These are phyloP conservation scores for Tholera decimalis DNA, from an alignment of 2,888 invertebrate species.

Conservation along the genomic window DNA sequence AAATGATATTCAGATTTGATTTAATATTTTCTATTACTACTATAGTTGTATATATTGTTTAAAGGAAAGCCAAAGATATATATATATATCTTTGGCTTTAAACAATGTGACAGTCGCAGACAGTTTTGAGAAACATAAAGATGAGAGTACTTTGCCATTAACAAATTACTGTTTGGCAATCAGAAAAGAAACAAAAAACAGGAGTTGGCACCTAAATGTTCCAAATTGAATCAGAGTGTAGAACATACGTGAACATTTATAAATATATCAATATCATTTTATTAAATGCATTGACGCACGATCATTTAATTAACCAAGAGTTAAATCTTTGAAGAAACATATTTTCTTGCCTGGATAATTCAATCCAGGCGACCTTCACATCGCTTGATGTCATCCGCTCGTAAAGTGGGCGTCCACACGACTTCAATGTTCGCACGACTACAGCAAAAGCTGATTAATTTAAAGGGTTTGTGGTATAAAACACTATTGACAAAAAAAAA, in stretches of 20 bases:
- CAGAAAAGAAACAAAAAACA: slow-evolving; percentile 5
- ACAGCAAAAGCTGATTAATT: slow-evolving; percentile 10
- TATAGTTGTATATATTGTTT: no score
- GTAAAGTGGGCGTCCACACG: slow-evolving; percentile 53
- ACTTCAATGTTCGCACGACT: slow-evolving; percentile 17
- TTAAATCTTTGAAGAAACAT: slow-evolving; percentile 25
- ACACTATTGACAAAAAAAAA: not conserved
- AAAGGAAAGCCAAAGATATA: no score
- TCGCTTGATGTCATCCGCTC: slow-evolving; percentile 66
- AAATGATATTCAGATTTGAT: not conserved
- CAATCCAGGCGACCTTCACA: slow-evolving; percentile 59
- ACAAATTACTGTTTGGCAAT: slow-evolving; percentile 18
- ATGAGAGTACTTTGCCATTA: slow-evolving; percentile 4
- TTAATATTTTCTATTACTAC: slow-evolving; percentile 1
- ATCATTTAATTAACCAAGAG: slow-evolving; percentile 25
- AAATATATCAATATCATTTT: slow-evolving; percentile 1
- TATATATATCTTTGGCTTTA: no score
- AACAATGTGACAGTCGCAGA: slow-evolving; percentile 15
- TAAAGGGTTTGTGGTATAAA: slow-evolving; percentile 26
- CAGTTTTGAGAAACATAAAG: slow-evolving; percentile 2
- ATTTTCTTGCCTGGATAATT: slow-evolving; percentile 50
- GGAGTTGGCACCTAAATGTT: not conserved
- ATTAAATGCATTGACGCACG: slow-evolving; percentile 7
- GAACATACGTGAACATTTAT: not conserved
- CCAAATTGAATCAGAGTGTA: not conserved